A percentile compares a stretch with the other conserved stretches of the same genome.
phyloP scores from a whole-genome alignment of 2,113 vertebrate genomes.

The Lanius collurio region DNA sequence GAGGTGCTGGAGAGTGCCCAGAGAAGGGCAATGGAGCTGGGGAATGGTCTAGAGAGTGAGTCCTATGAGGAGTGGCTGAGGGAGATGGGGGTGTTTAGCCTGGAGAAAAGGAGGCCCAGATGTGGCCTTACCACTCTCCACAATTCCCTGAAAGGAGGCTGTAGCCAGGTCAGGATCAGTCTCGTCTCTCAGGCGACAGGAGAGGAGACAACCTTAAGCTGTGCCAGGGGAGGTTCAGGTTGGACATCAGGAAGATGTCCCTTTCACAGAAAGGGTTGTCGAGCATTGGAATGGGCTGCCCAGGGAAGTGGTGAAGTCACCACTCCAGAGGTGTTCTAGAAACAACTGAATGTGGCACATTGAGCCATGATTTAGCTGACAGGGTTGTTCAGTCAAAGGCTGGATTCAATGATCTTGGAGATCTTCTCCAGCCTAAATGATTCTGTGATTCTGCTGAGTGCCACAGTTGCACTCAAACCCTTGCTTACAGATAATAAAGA shows the following conservation, averaged over 20 bases:
- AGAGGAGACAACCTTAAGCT: neutral
- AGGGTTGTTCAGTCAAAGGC: neutral
- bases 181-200: neutral
- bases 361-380: neutral
- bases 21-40: neutral
- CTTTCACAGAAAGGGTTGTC: neutral
- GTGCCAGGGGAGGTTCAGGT: neutral
- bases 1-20: neutral
- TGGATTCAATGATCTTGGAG: neutral
- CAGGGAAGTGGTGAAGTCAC: neutral
- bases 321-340: neutral
- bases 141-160: neutral
- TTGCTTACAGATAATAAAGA: neutral
- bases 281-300: neutral
- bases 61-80: neutral
- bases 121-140: neutral
- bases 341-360: neutral
- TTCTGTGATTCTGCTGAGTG: neutral
- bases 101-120: neutral
- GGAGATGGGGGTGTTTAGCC: neutral
- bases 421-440: neutral
- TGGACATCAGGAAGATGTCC: neutral
- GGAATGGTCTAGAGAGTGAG: neutral
- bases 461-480: neutral
- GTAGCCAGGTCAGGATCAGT: neutral